Evolutionary conservation across 2,797 vertebrate genomes (phyloP).

Genomic region (Cygnus olor): DNA sequence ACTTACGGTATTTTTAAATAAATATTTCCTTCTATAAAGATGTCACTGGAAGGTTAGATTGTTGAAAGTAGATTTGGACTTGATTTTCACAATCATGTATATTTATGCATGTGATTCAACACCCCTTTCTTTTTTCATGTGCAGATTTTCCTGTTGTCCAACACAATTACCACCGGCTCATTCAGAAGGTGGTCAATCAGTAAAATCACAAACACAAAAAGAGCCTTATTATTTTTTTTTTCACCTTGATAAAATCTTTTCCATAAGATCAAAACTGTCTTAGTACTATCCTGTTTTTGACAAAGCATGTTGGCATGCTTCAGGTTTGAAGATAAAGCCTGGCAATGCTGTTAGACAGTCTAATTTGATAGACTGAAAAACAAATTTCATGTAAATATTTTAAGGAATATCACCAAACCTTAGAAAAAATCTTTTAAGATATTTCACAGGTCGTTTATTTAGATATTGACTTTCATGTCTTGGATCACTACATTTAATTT

Average conservation of each 20-base stretch:
- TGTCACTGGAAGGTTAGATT: not conserved
- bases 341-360: not conserved
- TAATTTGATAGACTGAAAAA: not conserved
- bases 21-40: not conserved
- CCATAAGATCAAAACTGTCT: not conserved
- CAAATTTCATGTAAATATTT: not conserved
- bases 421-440: not conserved
- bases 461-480: not conserved
- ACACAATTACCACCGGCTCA: not conserved
- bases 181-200: not conserved
- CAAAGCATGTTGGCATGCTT: not conserved
- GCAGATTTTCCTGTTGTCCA: not conserved
- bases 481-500: not conserved
- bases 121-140: not conserved
- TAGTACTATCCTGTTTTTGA: not conserved
- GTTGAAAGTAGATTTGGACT: not conserved
- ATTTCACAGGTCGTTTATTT: not conserved
- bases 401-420: not conserved
- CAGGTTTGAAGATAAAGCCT: not conserved
- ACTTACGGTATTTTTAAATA: not conserved
- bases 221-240: not conserved
- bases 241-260: not conserved
- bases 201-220: not conserved
- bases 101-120: not conserved
- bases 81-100: not conserved